Evolutionary conservation across 1,140 invertebrate genomes (phyloP).

Genomic region (Macrobrachium nipponense): DNA sequence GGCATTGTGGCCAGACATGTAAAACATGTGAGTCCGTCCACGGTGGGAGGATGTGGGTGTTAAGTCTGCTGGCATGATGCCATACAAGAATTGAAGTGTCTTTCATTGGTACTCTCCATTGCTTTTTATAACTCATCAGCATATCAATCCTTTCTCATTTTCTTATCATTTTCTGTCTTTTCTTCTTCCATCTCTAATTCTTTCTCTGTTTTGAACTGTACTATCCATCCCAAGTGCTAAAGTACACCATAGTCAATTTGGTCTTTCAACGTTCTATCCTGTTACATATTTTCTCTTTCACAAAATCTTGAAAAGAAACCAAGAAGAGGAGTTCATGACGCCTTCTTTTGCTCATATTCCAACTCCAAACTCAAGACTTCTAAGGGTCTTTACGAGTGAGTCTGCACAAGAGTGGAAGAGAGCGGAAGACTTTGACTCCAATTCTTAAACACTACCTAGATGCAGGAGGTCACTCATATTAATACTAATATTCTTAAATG

Average conservation of each 20-base stretch:
- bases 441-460: constrained; percentile 48
- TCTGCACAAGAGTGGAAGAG: constrained; percentile 22
- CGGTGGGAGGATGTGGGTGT: no score
- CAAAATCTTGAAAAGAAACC: constrained; percentile 38
- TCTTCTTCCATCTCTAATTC: no score
- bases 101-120: no score
- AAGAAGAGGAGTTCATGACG: not conserved
- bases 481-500: not conserved
- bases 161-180: no score
- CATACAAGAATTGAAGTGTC: no score
- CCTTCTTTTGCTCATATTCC: constrained; percentile 33
- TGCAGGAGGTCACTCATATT: not conserved
- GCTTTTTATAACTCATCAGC: no score
- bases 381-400: not conserved
- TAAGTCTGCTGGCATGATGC: no score
- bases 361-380: constrained; percentile 8
- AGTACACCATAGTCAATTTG: not conserved
- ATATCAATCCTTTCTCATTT: no score
- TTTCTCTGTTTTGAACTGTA: no score
- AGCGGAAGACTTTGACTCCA: constrained; percentile 45
- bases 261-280: constrained; percentile 22
- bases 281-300: constrained; percentile 19
- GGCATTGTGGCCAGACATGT: no score
- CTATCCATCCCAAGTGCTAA: not conserved
- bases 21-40: no score